Base-by-base conservation (phyloP, 1,140 invertebrate species). In the Leptinotarsa lineolata region DNA sequence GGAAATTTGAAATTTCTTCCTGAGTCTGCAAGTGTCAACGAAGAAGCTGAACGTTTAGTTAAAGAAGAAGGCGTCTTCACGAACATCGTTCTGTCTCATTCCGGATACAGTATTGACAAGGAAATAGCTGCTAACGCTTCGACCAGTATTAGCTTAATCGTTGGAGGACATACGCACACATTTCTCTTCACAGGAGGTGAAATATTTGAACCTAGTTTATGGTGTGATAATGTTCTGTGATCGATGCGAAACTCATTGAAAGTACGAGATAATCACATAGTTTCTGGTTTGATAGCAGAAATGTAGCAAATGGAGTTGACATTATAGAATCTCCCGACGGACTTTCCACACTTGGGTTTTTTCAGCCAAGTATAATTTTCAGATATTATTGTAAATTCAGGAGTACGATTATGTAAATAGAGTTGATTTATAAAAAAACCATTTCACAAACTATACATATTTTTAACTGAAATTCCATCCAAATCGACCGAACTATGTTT, bases 151-250 rank as follows among this genome's bases (percentile, higher is more conserved):
- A 91, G 93, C 74, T 88, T 93, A 1, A 93, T 97, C 71, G 92
- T 97, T 24, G 95, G 95, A 11, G 93, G 92, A 18, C 95, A 97
- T 80, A 92, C 92, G 2, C 93, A 96, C 79, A 92, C 80, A 4
- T 80, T 82, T 71, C 65, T 82, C 15, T 82, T 78, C 61, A 79
- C 73, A 15, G 77, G 78, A 72, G 66, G 70, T 77, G 30, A 39
- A 2, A 39, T 39, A 39, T 39, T 39, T 39, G 8, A 11, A 24
- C 8, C 4, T 24, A 21, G 20, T 64, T 24, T 0, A n/a, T 20
- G 2, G 58, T 16, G 15, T 54, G 48, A 54, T 12, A 16, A 59
- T 8, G 58, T 39, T 39, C 8, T 39, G 30, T 39, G 30, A 30
- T 1, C 11, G 1, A 30, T 30, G 30, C 1, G 8, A 1, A 30